These are phyloP conservation scores for Leptestheria dahalacensis DNA, from an alignment of 1,140 invertebrate genomes.

Conservation along the genomic window DNA sequence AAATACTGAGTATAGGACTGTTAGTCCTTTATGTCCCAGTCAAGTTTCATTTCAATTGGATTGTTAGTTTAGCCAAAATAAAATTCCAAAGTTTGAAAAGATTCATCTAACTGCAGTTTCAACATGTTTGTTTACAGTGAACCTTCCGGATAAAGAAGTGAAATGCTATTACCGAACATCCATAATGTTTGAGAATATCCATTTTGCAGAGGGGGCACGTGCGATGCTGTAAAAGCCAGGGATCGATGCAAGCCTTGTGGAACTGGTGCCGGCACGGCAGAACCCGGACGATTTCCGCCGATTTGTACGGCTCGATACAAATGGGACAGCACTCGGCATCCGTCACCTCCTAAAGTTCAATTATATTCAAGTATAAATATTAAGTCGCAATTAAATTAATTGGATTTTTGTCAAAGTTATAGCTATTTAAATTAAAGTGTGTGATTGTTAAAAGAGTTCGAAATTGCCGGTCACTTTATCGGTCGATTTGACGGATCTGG, in stretches of 20 bases:
- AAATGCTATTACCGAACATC: constrained; percentile 10
- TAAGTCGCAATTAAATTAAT: background rate
- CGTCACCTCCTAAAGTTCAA: constrained; percentile 44
- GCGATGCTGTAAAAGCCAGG: constrained; percentile 80
- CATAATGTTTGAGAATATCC: constrained; percentile 80
- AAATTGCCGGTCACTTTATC: constrained; percentile 46
- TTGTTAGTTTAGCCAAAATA: background rate
- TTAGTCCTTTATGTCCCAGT: no score
- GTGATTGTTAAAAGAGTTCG: no score
- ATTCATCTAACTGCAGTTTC: background rate
- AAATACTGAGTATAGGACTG: no score
- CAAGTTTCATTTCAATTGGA: no score
- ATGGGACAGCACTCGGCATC: constrained; percentile 81
- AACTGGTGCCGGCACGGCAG: constrained; percentile 86
- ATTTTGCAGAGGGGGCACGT: constrained; percentile 93
- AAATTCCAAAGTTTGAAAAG: background rate
- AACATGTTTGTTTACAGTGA: background rate
- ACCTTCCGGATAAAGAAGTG: background rate
- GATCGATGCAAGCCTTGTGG: constrained; percentile 86
- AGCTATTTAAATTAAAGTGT: no score
- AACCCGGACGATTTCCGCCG: constrained; percentile 62
- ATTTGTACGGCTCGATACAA: constrained; percentile 77
- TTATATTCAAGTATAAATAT: background rate
- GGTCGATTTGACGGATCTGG: constrained; percentile 63
- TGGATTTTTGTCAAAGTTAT: no score